Evolutionary conservation across 2,888 invertebrate species (phyloP), one percentile per base, ranked within the genome.

Genomic region (Orthosia gothica): DNA sequence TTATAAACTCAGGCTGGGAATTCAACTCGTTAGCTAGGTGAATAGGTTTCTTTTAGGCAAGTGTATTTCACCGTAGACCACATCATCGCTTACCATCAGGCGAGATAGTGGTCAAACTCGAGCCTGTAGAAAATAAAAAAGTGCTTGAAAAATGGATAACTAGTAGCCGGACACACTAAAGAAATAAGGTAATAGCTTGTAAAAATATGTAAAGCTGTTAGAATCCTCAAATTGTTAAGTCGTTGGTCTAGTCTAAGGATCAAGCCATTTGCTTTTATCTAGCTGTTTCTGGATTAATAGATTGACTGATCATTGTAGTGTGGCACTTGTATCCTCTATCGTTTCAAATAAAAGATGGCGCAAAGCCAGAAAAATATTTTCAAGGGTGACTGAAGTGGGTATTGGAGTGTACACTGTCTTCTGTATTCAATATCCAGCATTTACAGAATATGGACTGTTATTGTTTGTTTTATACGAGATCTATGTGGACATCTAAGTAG

Each of bases 331-430:
- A 15, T 16, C 20, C 0, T 45, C 1, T n/a, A 26, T 23, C 15
- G 15, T 12, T 23, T 54, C 16, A 12, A 66, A n/a, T 52, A 5
- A 5, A 15, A 70, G 15, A 69, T 69, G 52, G 66, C n/a, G 12
- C 40, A 3, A 7, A 69, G 52, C 18, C 66, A 69, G 18, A 66
- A 65, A n/a, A 16, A 40, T 40, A 40, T 15, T 40, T 40, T 40
- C 23, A 52, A 66, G 66, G n/a, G 52, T 69, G 40, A 23, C 40
- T 7, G 9, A 69, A 52, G 23, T 52, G 12, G 4, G 18, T 62
- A 20, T 20, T 1, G 7, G 3, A 12, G 16, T 18, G 15, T 18
- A n/a, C 9, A 40, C 7, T 64, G 5, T 15, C 11, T 40, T 15
- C 18, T 52, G 15, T 58, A 18, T 45, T 65, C 12, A 7, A 40